Percentiles rank a stretch among this genome's conserved stretches.
Evolutionary conservation across 1,140 invertebrate genomes (phyloP).

Genomic region (Drosophila truncata): DNA sequence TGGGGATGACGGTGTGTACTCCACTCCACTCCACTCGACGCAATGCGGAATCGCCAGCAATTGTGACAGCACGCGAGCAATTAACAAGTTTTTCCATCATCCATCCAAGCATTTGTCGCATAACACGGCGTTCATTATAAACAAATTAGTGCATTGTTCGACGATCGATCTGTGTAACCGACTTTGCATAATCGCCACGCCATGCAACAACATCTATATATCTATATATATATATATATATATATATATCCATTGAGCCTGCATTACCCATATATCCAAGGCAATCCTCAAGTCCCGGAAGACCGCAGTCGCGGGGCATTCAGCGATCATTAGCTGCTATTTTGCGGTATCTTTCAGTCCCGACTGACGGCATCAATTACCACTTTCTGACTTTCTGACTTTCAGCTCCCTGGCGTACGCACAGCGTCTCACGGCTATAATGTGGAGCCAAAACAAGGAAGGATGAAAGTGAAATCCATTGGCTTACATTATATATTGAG

Average conservation of each 20-base stretch:
- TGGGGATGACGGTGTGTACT: slow-evolving; percentile 11
- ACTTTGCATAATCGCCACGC: slow-evolving; percentile 55
- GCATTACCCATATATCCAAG: background rate
- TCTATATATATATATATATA: background rate
- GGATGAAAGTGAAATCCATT: slow-evolving; percentile 31
- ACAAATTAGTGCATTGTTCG: slow-evolving; percentile 70
- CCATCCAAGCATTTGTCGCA: slow-evolving; percentile 47
- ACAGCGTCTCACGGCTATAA: slow-evolving; percentile 67
- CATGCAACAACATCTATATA: slow-evolving; percentile 24
- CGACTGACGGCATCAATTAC: slow-evolving; percentile 54
- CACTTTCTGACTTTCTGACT: slow-evolving; percentile 36
- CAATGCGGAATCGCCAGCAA: slow-evolving; percentile 65
- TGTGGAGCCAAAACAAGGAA: slow-evolving; percentile 38
- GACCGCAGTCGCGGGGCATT: slow-evolving; percentile 48
- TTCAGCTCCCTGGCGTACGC: slow-evolving; percentile 30
- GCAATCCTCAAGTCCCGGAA: slow-evolving; percentile 56
- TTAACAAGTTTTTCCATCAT: slow-evolving; percentile 62
- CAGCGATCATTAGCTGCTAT: slow-evolving; percentile 31
- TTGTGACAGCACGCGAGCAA: slow-evolving; percentile 79
- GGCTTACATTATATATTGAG: background rate
- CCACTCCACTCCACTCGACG: slow-evolving; percentile 4
- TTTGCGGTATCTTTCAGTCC: slow-evolving; percentile 19
- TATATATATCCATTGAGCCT: background rate
- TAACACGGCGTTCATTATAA: slow-evolving; percentile 71
- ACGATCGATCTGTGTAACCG: slow-evolving; percentile 55